These are phyloP conservation scores for Diplogasteroides magnus DNA, from an alignment of 1,140 invertebrate genomes.

Conservation along the genomic window DNA sequence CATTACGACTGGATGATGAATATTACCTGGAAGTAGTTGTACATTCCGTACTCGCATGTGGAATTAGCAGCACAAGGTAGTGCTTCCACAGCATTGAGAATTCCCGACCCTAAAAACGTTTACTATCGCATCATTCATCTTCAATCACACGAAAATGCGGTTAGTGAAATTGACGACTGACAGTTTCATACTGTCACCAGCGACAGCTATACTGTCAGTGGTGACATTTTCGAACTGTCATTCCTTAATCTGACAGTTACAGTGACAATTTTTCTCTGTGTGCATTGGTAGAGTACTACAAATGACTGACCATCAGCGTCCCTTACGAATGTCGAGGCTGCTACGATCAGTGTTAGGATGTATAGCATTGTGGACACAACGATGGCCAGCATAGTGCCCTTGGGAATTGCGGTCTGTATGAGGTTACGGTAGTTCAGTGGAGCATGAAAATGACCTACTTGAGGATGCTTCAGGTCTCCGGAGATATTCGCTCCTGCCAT, in stretches of 20 bases:
- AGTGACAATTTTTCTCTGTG: too few relatives aligned
- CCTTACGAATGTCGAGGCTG: conserved; percentile 43
- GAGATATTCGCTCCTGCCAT: conserved; percentile 87
- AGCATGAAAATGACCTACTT: conserved; percentile 27
- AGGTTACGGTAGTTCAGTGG: not conserved
- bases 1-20: too few relatives aligned
- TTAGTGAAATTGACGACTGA: not conserved
- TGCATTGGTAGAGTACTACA: too few relatives aligned
- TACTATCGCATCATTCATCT: too few relatives aligned
- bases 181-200: not conserved
- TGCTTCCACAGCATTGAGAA: conserved; percentile 24
- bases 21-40: conserved; percentile 72
- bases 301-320: not conserved
- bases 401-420: conserved; percentile 56
- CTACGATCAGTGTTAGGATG: conserved; percentile 54
- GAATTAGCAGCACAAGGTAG: conserved; percentile 39
- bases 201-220: too few relatives aligned
- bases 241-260: too few relatives aligned
- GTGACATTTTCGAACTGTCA: too few relatives aligned
- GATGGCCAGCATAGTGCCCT: conserved; percentile 60
- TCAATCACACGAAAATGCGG: not conserved
- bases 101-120: too few relatives aligned
- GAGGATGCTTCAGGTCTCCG: conserved; percentile 77
- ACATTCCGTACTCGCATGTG: conserved; percentile 69
- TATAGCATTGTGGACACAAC: conserved; percentile 58